These are phyloP conservation scores for Chrysina gloriosa DNA, from an alignment of 2,888 invertebrate species.

Conservation along the genomic window DNA sequence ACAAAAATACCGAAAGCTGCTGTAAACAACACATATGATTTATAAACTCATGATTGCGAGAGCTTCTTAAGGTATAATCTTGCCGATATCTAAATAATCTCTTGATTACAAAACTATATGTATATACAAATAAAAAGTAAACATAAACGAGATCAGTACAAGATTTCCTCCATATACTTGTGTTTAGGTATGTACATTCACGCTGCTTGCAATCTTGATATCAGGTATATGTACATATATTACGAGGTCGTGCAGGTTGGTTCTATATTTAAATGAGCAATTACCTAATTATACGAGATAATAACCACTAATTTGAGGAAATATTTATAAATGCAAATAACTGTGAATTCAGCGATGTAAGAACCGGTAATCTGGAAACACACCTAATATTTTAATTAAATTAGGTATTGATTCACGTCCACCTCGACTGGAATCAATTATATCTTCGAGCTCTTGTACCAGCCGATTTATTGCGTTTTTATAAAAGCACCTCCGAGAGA, in stretches of 20 bases:
- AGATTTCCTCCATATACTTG: not conserved
- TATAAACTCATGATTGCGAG: not conserved
- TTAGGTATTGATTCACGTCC: not conserved
- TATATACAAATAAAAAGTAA: no score
- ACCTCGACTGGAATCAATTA: not conserved
- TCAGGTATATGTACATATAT: not conserved
- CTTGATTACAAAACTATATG: not conserved
- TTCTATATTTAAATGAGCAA: not conserved
- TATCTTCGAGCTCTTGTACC: not conserved
- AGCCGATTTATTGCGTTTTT: not conserved
- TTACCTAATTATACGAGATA: not conserved
- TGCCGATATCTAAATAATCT: not conserved
- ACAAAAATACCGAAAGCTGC: not conserved
- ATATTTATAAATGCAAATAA: not conserved
- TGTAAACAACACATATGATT: not conserved
- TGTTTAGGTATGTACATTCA: not conserved
- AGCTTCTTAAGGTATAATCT: not conserved
- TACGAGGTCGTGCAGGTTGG: not conserved
- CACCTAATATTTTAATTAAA: constrained; percentile 1
- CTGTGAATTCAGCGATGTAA: not conserved
- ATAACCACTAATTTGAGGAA: not conserved
- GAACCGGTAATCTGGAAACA: not conserved
- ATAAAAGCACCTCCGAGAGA: no score
- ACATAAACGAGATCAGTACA: not conserved
- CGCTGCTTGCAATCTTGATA: not conserved